These are phyloP conservation scores for Melipona quadrifasciata DNA, from an alignment of 1,140 invertebrate genomes.

Conservation along the genomic window DNA sequence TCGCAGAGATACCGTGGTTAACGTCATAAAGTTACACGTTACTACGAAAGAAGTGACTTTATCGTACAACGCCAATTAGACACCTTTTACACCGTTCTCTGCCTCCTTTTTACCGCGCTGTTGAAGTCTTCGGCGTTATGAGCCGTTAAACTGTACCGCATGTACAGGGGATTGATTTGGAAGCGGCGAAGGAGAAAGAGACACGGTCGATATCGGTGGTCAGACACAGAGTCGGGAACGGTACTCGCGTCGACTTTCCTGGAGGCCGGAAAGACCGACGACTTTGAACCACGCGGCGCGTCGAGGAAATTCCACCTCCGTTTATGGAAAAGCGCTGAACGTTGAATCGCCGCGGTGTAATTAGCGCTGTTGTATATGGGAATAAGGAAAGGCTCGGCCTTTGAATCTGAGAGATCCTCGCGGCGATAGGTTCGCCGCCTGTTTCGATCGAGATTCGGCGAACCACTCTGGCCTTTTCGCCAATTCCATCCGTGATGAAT, in stretches of 20 bases:
- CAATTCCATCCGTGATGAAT: background rate
- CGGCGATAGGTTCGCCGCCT: background rate
- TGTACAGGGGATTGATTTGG: background rate
- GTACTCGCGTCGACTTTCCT: slow-evolving; percentile 49
- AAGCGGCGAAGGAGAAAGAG: background rate
- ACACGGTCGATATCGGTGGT: slow-evolving; percentile 6
- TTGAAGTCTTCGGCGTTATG: background rate
- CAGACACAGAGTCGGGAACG: slow-evolving; percentile 1
- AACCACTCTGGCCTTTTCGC: background rate
- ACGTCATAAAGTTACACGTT: background rate
- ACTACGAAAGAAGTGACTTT: background rate
- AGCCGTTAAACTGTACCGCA: background rate
- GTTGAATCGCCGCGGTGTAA: slow-evolving; percentile 57
- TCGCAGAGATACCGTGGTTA: background rate
- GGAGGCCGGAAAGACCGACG: slow-evolving; percentile 52
- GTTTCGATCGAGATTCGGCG: background rate
- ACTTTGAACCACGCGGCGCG: slow-evolving; percentile 51
- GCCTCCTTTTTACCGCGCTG: background rate
- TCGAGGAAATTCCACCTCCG: slow-evolving; percentile 62
- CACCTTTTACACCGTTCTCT: background rate
- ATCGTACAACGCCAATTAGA: background rate
- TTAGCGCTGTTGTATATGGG: slow-evolving; percentile 51
- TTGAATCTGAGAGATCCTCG: slow-evolving; percentile 10
- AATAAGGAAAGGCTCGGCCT: slow-evolving; percentile 30
- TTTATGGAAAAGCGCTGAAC: slow-evolving; percentile 53